Percentiles rank a stretch among this genome's conserved stretches.
These are phyloP conservation scores for Raphicerus campestris DNA, from an alignment of 2,113 vertebrate genomes.

Conservation along the genomic window DNA sequence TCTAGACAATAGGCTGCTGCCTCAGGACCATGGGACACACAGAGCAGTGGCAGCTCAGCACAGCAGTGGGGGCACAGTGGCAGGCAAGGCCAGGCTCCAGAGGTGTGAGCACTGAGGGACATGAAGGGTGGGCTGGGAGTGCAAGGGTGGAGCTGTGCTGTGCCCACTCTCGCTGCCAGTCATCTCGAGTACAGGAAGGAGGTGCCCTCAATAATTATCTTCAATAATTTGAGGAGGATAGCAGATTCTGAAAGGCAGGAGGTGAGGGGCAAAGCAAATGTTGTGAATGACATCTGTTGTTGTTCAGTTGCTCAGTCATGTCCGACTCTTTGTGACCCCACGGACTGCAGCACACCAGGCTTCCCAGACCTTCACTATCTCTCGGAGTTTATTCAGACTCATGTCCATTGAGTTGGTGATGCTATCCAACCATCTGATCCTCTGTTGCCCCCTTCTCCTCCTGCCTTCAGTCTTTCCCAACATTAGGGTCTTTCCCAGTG, in stretches of 20 bases:
- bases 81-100: neutral
- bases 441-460: neutral
- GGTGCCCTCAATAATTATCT: neutral
- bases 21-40: neutral
- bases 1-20: neutral
- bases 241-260: neutral
- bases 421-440: neutral
- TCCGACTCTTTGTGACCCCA: neutral
- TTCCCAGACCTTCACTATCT: neutral
- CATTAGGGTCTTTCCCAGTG: neutral
- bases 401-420: neutral
- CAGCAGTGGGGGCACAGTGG: neutral
- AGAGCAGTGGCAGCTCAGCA: neutral
- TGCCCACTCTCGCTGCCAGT: neutral
- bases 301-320: neutral
- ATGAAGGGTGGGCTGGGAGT: neutral
- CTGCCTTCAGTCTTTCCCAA: neutral
- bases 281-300: neutral
- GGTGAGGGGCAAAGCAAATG: neutral
- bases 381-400: neutral
- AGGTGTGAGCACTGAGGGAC: neutral
- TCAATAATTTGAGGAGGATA: neutral
- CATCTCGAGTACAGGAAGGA: neutral
- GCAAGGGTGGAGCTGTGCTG: no score
- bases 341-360: neutral